Conservation (phyloP, 2,888 invertebrate species). For the Rotaria sp. region DNA sequence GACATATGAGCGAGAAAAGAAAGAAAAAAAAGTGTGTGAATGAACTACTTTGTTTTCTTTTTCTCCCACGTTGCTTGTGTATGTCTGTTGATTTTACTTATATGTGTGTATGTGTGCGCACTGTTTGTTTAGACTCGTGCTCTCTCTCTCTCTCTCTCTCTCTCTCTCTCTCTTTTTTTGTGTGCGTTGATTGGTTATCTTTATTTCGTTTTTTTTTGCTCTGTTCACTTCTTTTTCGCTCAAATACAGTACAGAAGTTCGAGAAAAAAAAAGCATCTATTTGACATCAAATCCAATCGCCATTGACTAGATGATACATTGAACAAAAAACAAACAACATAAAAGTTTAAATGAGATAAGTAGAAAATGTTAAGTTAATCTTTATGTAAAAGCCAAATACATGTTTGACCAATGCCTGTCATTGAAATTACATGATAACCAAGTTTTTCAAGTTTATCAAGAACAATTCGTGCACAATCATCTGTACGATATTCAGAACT, state of each 20-base stretch:
- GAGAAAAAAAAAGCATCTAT: background rate
- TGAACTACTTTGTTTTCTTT: background rate
- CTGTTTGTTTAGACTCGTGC: constrained; percentile 9
- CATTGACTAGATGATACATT: background rate
- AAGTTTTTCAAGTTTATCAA: constrained; percentile 54
- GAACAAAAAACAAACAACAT: background rate
- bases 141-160: background rate
- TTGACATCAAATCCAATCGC: background rate
- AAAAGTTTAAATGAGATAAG: background rate
- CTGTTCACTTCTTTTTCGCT: constrained; percentile 19
- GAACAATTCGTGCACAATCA: constrained; percentile 54
- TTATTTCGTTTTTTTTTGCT: background rate
- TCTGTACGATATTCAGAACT: constrained; percentile 52
- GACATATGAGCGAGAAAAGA: background rate
- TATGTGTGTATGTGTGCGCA: background rate
- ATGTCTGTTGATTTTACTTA: constrained; percentile 16
- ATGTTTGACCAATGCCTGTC: constrained; percentile 58
- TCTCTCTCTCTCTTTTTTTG: background rate
- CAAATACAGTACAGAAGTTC: constrained; percentile 19
- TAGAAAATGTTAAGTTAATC: background rate
- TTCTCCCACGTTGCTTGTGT: constrained; percentile 2
- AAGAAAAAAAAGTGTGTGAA: constrained; percentile 4
- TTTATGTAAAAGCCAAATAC: constrained; percentile 57
- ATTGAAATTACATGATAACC: constrained; percentile 55
- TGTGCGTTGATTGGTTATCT: constrained; percentile 13